Conservation (phyloP, 2,888 invertebrate species). For the Agrotis ipsilon region DNA sequence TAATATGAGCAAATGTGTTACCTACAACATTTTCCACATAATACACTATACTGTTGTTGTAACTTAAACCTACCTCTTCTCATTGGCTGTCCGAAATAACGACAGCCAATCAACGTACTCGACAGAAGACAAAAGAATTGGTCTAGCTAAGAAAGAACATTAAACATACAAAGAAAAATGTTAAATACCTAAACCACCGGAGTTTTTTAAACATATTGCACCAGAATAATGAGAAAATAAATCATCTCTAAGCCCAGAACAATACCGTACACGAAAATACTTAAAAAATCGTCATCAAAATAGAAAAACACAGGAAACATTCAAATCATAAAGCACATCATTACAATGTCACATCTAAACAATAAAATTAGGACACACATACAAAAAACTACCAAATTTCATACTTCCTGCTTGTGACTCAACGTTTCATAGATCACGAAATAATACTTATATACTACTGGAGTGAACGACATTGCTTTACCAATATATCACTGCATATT, state of each 20-base stretch:
- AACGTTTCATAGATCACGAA: conserved; percentile 81
- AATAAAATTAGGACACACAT: conserved; percentile 73
- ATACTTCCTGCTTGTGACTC: conserved; percentile 78
- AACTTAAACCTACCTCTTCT: background rate
- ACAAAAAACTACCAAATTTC: conserved; percentile 71
- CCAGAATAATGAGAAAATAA: conserved; percentile 38
- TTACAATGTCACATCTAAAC: conserved; percentile 70
- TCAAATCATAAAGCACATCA: conserved; percentile 65
- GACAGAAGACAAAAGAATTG: conserved; percentile 27
- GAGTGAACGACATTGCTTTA: conserved; percentile 77
- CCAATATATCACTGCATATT: conserved; percentile 49
- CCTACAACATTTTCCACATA: no score
- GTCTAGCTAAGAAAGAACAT: background rate
- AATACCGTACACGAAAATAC: conserved; percentile 44
- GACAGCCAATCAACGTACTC: conserved; percentile 18
- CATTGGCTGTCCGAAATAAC: conserved; percentile 4
- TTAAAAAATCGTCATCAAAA: conserved; percentile 60
- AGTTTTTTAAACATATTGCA: conserved; percentile 13
- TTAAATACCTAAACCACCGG: conserved; percentile 1
- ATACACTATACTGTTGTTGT: background rate
- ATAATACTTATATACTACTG: conserved; percentile 71
- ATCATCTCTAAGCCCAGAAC: conserved; percentile 43
- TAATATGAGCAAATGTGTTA: no score
- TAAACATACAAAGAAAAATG: background rate
- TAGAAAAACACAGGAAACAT: conserved; percentile 63